Base-by-base conservation (phyloP, 2,797 vertebrate genomes). In the Sebastolobus alascanus region DNA sequence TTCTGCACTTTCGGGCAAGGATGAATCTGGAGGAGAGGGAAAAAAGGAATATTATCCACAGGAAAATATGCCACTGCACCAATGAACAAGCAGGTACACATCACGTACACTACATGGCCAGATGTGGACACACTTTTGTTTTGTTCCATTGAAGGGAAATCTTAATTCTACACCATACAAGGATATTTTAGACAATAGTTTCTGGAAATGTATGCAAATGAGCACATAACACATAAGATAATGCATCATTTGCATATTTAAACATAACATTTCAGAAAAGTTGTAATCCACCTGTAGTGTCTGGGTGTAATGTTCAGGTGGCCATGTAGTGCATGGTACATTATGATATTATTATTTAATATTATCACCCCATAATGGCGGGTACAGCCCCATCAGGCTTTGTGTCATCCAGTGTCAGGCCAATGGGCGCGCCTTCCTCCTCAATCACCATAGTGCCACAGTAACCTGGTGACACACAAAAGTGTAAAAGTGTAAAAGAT, bases 391-490 rank as follows among this genome's bases (percentile, higher is more conserved):
- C 98, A 83, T 99, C 98, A 50, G 98, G 97, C 85, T 99, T 99
- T 4, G 97, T 98, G 92, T 99, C 98, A 60, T 99, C 98, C 83
- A 99, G 93, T 0, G 98, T 97, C 84, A 99, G 89, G 18, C 96
- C 92, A 54, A 99, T 96, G 69, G 98, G 96, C 72, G 97, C 94
- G 18, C 96, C 97, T 11, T 98, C 97, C 66, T 98, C 98, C 92
- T 99, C 97, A 25, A 99, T 99, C 83, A 99, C 92, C 98, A 99
- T 98, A 67, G 89, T 97, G 86, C 98, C 98, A 82, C 98, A 99
- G 89, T 94, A 99, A 61, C 97, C 98, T 99, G 91, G 38, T 16
- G 18, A 70, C 80, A 70, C 31, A 25, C 12, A 59, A 4, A 52
- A 0, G 40, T 13, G 31, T 14, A 1, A n/a, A 33, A 68, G 35